These are phyloP conservation scores for Chaetophractus vellerosus DNA, from an alignment of 2,797 vertebrate genomes.

Conservation along the genomic window DNA sequence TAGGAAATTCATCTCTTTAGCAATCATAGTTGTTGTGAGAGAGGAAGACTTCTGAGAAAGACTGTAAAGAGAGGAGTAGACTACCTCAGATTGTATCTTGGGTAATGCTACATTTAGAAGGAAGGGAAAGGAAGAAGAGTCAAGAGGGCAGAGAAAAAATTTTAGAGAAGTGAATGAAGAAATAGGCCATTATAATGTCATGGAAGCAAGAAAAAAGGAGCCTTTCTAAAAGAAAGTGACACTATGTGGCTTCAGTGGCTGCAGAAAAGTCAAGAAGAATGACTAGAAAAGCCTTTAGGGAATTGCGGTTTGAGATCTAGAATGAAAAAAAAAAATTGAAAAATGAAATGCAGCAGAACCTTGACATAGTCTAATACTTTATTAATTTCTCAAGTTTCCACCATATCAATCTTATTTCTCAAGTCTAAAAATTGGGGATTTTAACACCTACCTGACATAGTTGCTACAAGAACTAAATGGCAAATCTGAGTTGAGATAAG, in stretches of 20 bases:
- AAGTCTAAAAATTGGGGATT: neutral
- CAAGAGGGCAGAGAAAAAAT: neutral
- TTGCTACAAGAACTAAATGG: constrained; percentile 3
- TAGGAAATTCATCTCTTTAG: neutral
- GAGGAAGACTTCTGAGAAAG: neutral
- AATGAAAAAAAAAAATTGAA: neutral
- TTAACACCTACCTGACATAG: neutral
- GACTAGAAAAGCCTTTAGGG: neutral
- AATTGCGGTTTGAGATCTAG: neutral
- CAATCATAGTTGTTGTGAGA: neutral
- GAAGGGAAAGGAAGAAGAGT: neutral
- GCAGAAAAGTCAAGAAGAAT: neutral
- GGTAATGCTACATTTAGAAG: neutral
- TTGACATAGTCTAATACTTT: neutral
- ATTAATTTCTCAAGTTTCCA: constrained; percentile 7
- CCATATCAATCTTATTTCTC: neutral
- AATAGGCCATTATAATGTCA: neutral
- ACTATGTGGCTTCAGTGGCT: neutral
- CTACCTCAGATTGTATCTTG: neutral
- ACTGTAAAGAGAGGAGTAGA: neutral
- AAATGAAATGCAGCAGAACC: neutral
- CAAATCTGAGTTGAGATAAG: neutral
- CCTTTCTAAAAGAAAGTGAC: neutral
- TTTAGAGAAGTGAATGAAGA: neutral
- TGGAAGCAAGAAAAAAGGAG: neutral